Conservation (phyloP, 2,797 vertebrate species). For the Myripristis murdjan region DNA sequence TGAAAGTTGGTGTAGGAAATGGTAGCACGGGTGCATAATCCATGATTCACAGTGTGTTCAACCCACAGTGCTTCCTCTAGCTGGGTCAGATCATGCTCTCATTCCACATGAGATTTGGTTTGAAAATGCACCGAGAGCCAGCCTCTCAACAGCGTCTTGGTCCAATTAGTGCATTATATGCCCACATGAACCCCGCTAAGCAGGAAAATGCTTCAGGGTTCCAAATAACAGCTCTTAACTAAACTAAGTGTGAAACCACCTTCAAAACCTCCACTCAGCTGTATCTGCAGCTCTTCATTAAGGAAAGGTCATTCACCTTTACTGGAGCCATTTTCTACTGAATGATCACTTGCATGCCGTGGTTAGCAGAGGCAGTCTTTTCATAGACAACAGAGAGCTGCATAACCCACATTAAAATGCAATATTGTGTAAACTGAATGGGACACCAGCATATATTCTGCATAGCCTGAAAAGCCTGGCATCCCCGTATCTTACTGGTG, state of each 20-base stretch:
- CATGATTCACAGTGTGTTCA: too few species aligned
- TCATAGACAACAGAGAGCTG: slow-evolving; percentile 29
- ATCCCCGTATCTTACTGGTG: slow-evolving; percentile 16
- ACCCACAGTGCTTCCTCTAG: too few species aligned
- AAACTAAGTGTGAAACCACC: not conserved
- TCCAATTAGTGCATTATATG: slow-evolving; percentile 1
- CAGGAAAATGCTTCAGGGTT: slow-evolving; percentile 5
- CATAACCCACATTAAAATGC: slow-evolving; percentile 44
- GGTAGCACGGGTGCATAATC: too few species aligned
- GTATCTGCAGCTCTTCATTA: not conserved
- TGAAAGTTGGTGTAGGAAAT: slow-evolving; percentile 6
- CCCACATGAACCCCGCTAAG: not conserved
- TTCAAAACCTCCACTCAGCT: not conserved
- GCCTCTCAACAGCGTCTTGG: not conserved
- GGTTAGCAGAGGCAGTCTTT: slow-evolving; percentile 7
- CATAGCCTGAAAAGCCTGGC: slow-evolving; percentile 17
- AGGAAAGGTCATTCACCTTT: slow-evolving; percentile 10
- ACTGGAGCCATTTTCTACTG: not conserved
- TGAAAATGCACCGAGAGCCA: not conserved
- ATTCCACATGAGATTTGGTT: slow-evolving; percentile 1
- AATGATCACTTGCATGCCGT: not conserved
- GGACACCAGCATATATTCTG: slow-evolving; percentile 33
- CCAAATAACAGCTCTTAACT: not conserved
- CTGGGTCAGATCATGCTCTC: too few species aligned
- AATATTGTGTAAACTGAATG: slow-evolving; percentile 39